Percentiles rank a stretch among this genome's conserved stretches.
phyloP scores from a whole-genome alignment of 2,113 vertebrate species.

The Serilophus lunatus region DNA sequence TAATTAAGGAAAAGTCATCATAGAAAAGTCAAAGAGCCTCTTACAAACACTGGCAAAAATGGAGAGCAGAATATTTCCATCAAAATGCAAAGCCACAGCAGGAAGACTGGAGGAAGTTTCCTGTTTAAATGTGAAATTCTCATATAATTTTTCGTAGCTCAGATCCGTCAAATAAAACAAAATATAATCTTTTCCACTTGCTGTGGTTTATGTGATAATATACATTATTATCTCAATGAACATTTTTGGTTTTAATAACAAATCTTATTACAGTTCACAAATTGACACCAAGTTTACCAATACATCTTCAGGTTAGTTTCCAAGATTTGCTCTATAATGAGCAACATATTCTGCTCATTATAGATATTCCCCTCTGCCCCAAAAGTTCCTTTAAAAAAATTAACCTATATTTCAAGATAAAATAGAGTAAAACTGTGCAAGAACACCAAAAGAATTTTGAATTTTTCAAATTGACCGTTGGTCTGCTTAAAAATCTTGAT shows the following conservation, averaged over 20 bases:
- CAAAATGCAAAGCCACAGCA: not conserved
- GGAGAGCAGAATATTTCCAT: not conserved
- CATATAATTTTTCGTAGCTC: not conserved
- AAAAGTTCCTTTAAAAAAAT: not conserved
- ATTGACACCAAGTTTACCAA: not conserved
- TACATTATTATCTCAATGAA: not conserved
- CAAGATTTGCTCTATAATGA: not conserved
- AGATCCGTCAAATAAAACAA: not conserved
- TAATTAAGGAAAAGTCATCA: not conserved
- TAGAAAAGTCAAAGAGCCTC: not conserved
- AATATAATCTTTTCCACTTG: not conserved
- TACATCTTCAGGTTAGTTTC: not conserved
- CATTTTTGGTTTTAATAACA: not conserved
- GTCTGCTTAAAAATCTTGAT: not conserved
- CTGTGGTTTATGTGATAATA: not conserved
- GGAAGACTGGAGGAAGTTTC: not conserved
- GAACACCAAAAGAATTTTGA: not conserved
- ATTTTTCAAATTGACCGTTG: not conserved
- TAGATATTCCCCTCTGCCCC: rapidly evolving
- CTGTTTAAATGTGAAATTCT: not conserved
- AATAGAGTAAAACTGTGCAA: not conserved
- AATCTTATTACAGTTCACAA: not conserved
- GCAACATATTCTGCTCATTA: not conserved
- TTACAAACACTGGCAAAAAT: not conserved
- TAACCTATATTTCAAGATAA: not conserved